A percentile compares a stretch with the other conserved stretches of the same genome.
Evolutionary conservation across 2,888 invertebrate species (phyloP).

Genomic region (Latrodectus elegans): DNA sequence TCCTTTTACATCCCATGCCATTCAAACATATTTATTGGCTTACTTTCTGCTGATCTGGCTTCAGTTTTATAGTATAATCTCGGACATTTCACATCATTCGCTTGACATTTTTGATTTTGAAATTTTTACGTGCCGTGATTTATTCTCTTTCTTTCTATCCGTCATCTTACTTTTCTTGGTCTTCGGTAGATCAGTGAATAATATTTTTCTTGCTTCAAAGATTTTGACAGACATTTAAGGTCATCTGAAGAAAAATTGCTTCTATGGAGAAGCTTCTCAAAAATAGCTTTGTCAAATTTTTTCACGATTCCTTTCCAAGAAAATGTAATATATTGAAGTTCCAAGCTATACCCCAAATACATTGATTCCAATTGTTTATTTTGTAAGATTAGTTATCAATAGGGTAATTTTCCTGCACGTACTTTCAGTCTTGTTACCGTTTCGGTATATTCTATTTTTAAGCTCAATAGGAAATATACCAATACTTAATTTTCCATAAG

Average conservation of each 20-base stretch:
- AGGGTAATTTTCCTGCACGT: too few species aligned
- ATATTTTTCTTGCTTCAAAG: background rate
- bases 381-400: too few species aligned
- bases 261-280: background rate
- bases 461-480: too few species aligned
- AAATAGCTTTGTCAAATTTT: background rate
- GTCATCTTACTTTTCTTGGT: background rate
- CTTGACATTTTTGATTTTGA: background rate
- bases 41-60: background rate
- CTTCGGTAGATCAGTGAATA: background rate
- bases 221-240: background rate
- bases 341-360: too few species aligned
- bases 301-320: too few species aligned
- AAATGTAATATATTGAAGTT: too few species aligned
- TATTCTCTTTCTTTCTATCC: background rate
- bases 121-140: background rate
- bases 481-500: too few species aligned
- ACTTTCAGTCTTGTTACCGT: too few species aligned
- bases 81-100: slow-evolving; percentile 1
- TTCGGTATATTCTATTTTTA: too few species aligned
- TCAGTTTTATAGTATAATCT: background rate
- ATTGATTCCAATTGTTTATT: too few species aligned
- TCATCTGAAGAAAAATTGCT: background rate
- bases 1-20: background rate
- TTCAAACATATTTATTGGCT: slow-evolving; percentile 5